Conservation (phyloP, 2,888 invertebrate species). For the Eilema depressum region DNA sequence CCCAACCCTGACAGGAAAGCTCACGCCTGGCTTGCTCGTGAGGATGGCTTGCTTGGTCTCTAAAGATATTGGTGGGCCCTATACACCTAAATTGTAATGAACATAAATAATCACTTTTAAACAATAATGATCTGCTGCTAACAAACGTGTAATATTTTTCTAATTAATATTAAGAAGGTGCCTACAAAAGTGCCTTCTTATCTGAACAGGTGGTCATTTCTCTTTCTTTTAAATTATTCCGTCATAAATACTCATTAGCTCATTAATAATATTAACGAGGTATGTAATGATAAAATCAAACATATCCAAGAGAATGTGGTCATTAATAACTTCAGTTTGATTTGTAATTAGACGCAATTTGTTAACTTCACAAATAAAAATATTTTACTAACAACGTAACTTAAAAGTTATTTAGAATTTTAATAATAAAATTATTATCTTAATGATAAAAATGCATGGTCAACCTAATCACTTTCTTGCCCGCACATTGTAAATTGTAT, state of each 20-base stretch:
- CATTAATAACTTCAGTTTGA: not conserved
- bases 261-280: conserved; percentile 1
- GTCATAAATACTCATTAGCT: not conserved
- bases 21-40: too few species aligned
- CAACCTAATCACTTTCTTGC: too few species aligned
- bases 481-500: too few species aligned
- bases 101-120: too few species aligned
- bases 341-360: not conserved
- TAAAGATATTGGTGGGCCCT: too few species aligned
- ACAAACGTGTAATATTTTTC: not conserved
- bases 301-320: not conserved
- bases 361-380: not conserved
- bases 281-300: conserved; percentile 2
- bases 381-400: too few species aligned
- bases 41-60: too few species aligned
- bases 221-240: not conserved
- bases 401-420: too few species aligned
- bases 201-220: not conserved
- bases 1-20: too few species aligned
- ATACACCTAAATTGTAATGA: too few species aligned
- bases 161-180: not conserved
- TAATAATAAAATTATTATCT: not conserved
- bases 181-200: not conserved
- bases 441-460: too few species aligned
- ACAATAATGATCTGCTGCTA: too few species aligned